Conservation (phyloP, 2,113 vertebrate species). For the Aptenodytes forsteri region DNA sequence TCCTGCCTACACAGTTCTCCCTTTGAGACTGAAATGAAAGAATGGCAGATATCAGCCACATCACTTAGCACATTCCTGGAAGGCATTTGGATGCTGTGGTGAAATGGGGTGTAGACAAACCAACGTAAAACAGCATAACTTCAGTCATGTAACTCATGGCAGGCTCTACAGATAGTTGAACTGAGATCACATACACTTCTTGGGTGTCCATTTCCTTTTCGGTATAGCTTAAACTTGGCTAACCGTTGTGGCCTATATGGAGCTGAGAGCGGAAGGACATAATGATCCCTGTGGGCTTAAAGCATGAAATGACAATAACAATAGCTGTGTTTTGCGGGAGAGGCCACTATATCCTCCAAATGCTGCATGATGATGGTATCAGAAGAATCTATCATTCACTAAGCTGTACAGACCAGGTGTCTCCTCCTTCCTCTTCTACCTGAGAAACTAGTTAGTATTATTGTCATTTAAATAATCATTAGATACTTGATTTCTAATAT, state of each 20-base stretch:
- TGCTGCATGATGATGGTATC: rapidly evolving
- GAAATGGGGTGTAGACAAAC: neutral
- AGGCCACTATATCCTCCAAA: neutral
- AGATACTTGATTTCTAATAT: neutral
- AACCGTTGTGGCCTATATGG: neutral
- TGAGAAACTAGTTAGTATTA: neutral
- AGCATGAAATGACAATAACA: neutral
- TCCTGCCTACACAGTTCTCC: slow-evolving; percentile 10
- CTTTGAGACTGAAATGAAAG: slow-evolving; percentile 46
- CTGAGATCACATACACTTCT: neutral
- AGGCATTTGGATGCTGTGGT: slow-evolving; percentile 26
- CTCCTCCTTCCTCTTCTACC: neutral
- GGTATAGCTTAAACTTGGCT: neutral
- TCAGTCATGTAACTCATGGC: neutral
- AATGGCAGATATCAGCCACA: slow-evolving; percentile 2
- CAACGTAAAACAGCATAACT: neutral
- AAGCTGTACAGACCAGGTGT: neutral
- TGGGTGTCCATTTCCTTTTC: neutral
- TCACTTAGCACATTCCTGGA: neutral
- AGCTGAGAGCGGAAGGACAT: neutral
- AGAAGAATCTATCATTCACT: neutral
- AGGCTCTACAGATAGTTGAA: neutral
- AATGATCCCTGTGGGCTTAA: neutral
- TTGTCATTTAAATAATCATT: neutral
- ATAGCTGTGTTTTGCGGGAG: neutral